Percentiles rank a stretch among this genome's conserved stretches.
Evolutionary conservation across 2,888 invertebrate species (phyloP).

Genomic region (Hybos culiciformis): DNA sequence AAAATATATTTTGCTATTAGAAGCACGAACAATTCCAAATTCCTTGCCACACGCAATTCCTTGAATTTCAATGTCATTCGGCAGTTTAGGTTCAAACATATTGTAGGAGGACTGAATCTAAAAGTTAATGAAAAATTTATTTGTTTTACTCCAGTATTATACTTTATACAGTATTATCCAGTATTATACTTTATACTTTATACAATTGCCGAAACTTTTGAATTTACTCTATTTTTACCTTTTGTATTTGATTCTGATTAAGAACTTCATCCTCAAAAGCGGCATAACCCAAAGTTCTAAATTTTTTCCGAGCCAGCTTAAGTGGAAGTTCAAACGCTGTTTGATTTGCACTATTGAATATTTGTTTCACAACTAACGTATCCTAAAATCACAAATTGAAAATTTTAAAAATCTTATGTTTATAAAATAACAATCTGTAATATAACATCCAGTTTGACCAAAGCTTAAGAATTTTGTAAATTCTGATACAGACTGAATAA

Average conservation of each 20-base stretch:
- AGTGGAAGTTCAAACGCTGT: constrained; percentile 48
- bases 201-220: background rate
- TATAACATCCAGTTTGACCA: constrained; percentile 2
- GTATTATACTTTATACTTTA: background rate
- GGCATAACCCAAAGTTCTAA: constrained; percentile 61
- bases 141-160: too few relatives aligned
- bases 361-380: constrained; percentile 62
- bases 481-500: too few relatives aligned
- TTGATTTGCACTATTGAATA: constrained; percentile 37
- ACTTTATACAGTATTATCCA: background rate
- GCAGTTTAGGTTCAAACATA: constrained; percentile 43
- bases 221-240: constrained; percentile 13
- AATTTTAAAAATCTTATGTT: background rate
- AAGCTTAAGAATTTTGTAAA: too few relatives aligned
- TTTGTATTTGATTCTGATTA: constrained; percentile 35
- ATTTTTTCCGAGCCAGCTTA: constrained; percentile 64
- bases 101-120: constrained; percentile 41
- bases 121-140: background rate
- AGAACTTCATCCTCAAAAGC: constrained; percentile 53
- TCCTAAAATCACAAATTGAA: constrained; percentile 40
- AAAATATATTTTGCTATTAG: constrained; percentile 79
- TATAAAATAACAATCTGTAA: background rate
- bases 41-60: constrained; percentile 78
- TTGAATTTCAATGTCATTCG: constrained; percentile 64
- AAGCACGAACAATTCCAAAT: constrained; percentile 70